These are phyloP conservation scores for Hippotragus niger DNA, from an alignment of 2,113 vertebrate genomes.

Conservation along the genomic window DNA sequence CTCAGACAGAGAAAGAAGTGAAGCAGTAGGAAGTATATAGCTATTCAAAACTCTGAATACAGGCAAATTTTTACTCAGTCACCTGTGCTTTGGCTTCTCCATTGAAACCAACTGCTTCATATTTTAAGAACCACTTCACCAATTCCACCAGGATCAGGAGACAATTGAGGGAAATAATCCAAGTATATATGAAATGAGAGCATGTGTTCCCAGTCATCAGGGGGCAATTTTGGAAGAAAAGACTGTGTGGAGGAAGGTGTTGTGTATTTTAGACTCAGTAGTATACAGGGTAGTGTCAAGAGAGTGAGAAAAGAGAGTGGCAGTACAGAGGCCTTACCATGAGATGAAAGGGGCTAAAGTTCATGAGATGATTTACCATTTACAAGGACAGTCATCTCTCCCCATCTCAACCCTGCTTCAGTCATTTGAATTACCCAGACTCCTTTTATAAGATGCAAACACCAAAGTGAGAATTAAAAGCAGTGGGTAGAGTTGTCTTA, in stretches of 20 bases:
- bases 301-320: not conserved
- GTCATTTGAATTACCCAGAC: not conserved
- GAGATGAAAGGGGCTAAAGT: not conserved
- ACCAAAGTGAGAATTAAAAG: not conserved
- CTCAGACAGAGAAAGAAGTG: not conserved
- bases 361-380: not conserved
- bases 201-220: not conserved
- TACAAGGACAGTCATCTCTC: not conserved
- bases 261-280: not conserved
- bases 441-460: conserved; percentile 19
- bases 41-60: not conserved
- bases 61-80: not conserved
- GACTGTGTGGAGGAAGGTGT: not conserved
- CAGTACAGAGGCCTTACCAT: not conserved
- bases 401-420: not conserved
- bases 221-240: not conserved
- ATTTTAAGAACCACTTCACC: not conserved
- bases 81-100: not conserved
- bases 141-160: not conserved
- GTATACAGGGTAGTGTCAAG: not conserved
- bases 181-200: not conserved
- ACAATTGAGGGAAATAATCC: not conserved
- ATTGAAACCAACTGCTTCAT: not conserved
- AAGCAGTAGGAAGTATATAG: not conserved
- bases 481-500: not conserved